These are phyloP conservation scores for Plagiodera versicolora DNA, from an alignment of 2,888 invertebrate species.

Conservation along the genomic window DNA sequence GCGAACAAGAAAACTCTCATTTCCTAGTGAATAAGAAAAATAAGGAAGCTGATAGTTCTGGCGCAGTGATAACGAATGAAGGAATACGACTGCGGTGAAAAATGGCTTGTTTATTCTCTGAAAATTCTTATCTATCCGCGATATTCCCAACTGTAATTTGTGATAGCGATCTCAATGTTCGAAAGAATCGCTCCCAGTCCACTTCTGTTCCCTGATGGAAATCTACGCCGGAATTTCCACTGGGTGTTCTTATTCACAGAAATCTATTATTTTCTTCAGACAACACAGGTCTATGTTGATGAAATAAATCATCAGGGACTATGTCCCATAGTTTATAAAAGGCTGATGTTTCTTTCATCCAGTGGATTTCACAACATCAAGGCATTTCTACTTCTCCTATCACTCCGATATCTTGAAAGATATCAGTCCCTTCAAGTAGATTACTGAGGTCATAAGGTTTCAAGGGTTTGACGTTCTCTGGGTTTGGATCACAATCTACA, in stretches of 20 bases:
- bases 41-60: conserved; percentile 15
- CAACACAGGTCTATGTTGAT: neutral
- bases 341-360: no score
- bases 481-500: no score
- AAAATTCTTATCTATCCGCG: conserved; percentile 47
- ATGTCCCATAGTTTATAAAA: no score
- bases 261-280: no score
- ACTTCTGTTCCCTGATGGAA: conserved; percentile 21
- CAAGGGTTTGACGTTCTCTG: no score
- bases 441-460: no score
- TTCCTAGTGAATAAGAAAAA: conserved; percentile 20
- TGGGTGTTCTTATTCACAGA: neutral
- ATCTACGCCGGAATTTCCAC: neutral
- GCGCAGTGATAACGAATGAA: conserved; percentile 22
- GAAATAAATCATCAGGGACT: neutral
- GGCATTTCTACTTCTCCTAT: no score
- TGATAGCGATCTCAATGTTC: conserved; percentile 39
- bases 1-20: conserved; percentile 9
- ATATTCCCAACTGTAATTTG: conserved; percentile 44
- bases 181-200: conserved; percentile 27
- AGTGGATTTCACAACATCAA: no score
- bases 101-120: conserved; percentile 50
- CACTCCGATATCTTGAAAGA: no score
- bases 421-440: no score
- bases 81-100: conserved; percentile 41